Base-by-base conservation (phyloP, 2,888 invertebrate genomes). In the Cryptocephalus primarius region DNA sequence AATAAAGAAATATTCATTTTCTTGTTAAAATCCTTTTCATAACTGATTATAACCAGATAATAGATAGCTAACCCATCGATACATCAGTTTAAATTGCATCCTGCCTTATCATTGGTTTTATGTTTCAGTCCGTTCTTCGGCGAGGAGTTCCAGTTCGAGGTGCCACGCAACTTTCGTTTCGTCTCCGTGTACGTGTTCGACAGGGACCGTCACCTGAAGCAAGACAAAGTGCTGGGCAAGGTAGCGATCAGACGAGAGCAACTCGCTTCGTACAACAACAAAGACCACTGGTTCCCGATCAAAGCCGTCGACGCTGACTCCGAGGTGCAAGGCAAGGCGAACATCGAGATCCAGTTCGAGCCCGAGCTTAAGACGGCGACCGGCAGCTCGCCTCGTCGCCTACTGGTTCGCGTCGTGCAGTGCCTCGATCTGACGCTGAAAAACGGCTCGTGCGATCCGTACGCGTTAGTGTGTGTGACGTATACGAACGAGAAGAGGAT, bases 71-170 rank as follows among this genome's bases (percentile, higher is more conserved):
- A n/a, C n/a, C n/a, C n/a, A n/a, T n/a, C n/a, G n/a, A n/a, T n/a
- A n/a, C n/a, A n/a, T n/a, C n/a, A n/a, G n/a, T n/a, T n/a, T n/a
- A n/a, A n/a, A n/a, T 22, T 22, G 6, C 6, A 6, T 22, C 6
- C 2, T 22, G 22, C 6, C 22, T 22, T 2, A 41, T 43, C 33
- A n/a, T 41, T 13, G 40, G 22, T 33, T 33, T 49, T 42, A 44
- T 42, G 42, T 83, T 78, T 57, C 70, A 85, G 85, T 68, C 91
- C 92, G 55, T 92, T 91, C 72, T 92, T 90, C 70, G 90, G 89
- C 51, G 92, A 92, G 68, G 92, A 92, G 71, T 92, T 90, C 73
- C 87, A 89, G 69, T 92, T 92, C 67, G 90, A 91, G 71, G 88
- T 93, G 56, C 92, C 93, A 43, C 77, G 90, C 60, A 80, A 85